Evolutionary conservation across 2,797 vertebrate species (phyloP).

Genomic region (Sitta carolinensis): DNA sequence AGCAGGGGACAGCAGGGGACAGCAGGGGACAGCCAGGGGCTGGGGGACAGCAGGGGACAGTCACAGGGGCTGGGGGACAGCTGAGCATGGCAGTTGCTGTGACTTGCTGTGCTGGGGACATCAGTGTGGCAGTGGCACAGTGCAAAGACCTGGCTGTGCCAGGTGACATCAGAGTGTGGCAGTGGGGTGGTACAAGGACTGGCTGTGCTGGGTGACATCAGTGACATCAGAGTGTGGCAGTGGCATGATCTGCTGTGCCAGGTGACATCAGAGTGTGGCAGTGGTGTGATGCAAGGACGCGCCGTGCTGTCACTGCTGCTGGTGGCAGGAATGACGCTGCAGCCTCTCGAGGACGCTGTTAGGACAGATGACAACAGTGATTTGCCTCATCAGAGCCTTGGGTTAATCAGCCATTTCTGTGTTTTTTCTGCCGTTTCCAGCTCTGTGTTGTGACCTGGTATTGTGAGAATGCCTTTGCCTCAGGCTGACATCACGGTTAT

Average conservation of each 20-base stretch:
- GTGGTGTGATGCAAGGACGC: rapidly evolving
- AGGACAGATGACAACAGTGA: rapidly evolving
- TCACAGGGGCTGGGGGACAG: too few relatives aligned
- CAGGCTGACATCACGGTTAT: not conserved
- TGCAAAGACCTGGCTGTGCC: too few relatives aligned
- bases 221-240: too few relatives aligned
- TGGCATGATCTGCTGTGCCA: too few relatives aligned
- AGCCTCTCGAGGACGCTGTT: rapidly evolving
- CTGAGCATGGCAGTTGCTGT: too few relatives aligned
- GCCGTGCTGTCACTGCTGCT: rapidly evolving
- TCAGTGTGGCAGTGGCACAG: too few relatives aligned
- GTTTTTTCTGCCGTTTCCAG: rapidly evolving
- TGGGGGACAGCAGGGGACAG: too few relatives aligned
- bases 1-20: too few relatives aligned
- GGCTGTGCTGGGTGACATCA: too few relatives aligned
- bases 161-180: not conserved
- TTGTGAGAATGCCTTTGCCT: not conserved
- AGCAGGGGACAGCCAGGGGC: too few relatives aligned
- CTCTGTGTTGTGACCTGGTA: rapidly evolving
- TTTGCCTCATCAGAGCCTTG: not conserved
- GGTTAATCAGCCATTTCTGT: not conserved
- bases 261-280: not conserved
- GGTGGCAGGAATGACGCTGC: not conserved
- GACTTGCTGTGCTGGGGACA: too few relatives aligned
- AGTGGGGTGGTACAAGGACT: rapidly evolving